A percentile compares a stretch with the other conserved stretches of the same genome.
Evolutionary conservation across 2,888 invertebrate species (phyloP).

Genomic region (Allygus modestus): DNA sequence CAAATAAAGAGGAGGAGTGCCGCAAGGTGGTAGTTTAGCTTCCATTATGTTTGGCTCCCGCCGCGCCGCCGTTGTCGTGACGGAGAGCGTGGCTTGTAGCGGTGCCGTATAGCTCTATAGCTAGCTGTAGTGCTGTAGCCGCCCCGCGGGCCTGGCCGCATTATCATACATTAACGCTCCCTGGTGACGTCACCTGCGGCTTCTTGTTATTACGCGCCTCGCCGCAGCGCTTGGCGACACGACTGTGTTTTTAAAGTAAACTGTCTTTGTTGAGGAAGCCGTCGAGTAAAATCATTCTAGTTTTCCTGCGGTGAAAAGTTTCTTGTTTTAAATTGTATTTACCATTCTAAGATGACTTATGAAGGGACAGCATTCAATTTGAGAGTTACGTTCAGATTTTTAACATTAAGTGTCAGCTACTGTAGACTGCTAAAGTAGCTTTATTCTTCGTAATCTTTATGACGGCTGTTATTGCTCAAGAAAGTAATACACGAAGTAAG

Average conservation of each 20-base stretch:
- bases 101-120: neutral
- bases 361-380: too few relatives aligned
- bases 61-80: conserved; percentile 17
- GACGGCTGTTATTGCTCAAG: too few relatives aligned
- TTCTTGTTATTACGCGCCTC: conserved; percentile 18
- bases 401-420: too few relatives aligned
- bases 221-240: conserved; percentile 8
- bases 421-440: too few relatives aligned
- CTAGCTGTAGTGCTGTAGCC: neutral
- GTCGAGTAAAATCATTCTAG: neutral
- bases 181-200: conserved; percentile 10
- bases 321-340: too few relatives aligned
- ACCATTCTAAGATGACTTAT: too few relatives aligned
- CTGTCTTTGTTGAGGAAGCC: neutral
- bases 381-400: too few relatives aligned
- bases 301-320: too few relatives aligned
- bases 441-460: too few relatives aligned
- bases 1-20: conserved; percentile 6
- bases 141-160: neutral
- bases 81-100: neutral
- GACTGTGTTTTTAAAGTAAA: neutral
- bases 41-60: conserved; percentile 13
- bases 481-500: too few relatives aligned
- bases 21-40: conserved; percentile 4
- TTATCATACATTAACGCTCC: conserved; percentile 26